Evolutionary conservation across 2,113 vertebrate genomes (phyloP), one percentile per base, ranked within the genome.

Genomic region (Willisornis vidua): DNA sequence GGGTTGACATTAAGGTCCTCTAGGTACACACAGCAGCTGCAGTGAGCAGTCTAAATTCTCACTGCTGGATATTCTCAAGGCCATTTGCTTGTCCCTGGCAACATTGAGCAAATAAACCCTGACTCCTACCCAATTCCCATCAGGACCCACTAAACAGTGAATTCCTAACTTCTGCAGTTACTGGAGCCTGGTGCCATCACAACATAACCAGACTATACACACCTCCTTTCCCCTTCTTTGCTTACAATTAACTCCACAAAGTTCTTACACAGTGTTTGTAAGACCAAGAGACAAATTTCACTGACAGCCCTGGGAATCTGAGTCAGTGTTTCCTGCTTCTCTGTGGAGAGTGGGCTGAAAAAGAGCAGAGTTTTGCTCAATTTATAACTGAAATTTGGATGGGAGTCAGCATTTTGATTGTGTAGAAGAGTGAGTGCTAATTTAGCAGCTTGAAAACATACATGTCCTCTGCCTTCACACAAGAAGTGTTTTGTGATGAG

Each of bases 141-240:
- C n/a, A 58, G 71, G 3, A 66, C 31, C 5, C 1, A 2, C 41
- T 61, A 37, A 59, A 39, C 2, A 2, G 0, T 18, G 12, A 68
- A 61, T 79, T 91, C 31, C 23, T 66, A 37, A 14, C 2, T 80
- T 65, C 35, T 76, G 23, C 31, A 52, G n/a, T 41, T 61, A 4
- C 37, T 51, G 51, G 18, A 72, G 14, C 18, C 12, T 31, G 33
- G 4, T 75, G 18, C 24, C 24, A 25, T 16, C 4, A 52, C 25
- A 19, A 1, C 10, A 37, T 3, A 65, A 11, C 12, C 31, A 51
- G 4, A 74, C 3, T 8, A 51, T 4, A 19, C 7, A 55, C 10
- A 24, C 10, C 10, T 72, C 19, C 11, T 63, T 72, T 22, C 5
- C 12, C 2, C 7, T 1, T 2, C 10, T 91, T 68, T 78, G 3